phyloP scores from a whole-genome alignment of 1,140 invertebrate genomes.

The Anastrepha ludens region DNA sequence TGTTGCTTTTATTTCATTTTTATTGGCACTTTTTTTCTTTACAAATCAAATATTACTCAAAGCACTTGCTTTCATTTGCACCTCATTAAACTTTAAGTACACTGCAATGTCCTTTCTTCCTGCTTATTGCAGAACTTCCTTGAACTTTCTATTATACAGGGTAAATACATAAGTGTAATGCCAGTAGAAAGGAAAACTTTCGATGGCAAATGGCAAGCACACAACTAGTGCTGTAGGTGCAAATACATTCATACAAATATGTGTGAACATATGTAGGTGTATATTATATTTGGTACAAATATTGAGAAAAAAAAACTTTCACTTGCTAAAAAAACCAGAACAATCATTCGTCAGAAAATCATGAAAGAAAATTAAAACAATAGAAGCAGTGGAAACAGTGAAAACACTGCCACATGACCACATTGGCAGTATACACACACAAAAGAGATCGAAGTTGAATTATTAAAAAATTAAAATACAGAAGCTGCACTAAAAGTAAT shows the following conservation, averaged over 20 bases:
- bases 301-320: neutral
- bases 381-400: no score
- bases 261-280: neutral
- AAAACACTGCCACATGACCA: neutral
- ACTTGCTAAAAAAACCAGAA: neutral
- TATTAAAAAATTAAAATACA: no score
- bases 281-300: neutral
- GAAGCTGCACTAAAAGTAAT: no score
- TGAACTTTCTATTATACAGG: slow-evolving; percentile 45
- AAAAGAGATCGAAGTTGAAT: no score
- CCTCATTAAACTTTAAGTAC: slow-evolving; percentile 52
- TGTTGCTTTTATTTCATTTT: neutral
- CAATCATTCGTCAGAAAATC: neutral
- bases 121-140: slow-evolving; percentile 50
- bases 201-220: slow-evolving; percentile 17
- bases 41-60: slow-evolving; percentile 50
- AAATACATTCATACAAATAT: neutral
- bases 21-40: neutral
- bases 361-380: slow-evolving; percentile 31
- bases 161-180: neutral
- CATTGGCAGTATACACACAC: no score
- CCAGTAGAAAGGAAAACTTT: slow-evolving; percentile 30
- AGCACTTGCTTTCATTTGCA: slow-evolving; percentile 50
- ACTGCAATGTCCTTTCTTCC: slow-evolving; percentile 45
- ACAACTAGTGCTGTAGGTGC: neutral